Conservation (phyloP, 1,140 invertebrate species). For the Anoplolepis gracilipes region DNA sequence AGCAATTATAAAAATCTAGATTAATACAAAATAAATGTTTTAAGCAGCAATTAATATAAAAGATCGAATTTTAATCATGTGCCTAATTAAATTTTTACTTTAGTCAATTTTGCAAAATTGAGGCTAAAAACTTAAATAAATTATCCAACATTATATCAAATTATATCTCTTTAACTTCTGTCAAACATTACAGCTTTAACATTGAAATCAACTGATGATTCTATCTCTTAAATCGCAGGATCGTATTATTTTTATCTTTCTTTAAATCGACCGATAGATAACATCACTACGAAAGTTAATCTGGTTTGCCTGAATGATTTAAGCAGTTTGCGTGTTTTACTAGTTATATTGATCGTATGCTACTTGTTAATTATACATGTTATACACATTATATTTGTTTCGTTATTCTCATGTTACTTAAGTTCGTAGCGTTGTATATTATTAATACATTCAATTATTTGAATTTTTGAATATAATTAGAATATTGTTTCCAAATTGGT, state of each 20-base stretch:
- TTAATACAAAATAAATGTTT: too few relatives aligned
- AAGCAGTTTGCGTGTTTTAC: conserved; percentile 56
- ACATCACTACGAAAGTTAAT: conserved; percentile 6
- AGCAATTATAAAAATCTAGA: too few relatives aligned
- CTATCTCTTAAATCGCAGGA: not conserved
- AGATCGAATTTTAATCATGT: too few relatives aligned
- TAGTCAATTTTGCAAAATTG: too few relatives aligned
- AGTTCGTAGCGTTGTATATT: not conserved
- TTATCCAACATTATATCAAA: too few relatives aligned
- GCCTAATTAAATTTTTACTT: too few relatives aligned
- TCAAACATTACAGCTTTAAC: too few relatives aligned
- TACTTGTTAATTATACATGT: conserved; percentile 12
- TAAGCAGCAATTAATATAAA: too few relatives aligned
- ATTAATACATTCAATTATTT: not conserved
- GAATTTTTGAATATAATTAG: not conserved
- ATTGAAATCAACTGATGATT: not conserved
- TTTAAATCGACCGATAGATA: not conserved
- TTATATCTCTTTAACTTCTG: too few relatives aligned
- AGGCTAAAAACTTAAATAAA: too few relatives aligned
- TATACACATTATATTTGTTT: conserved; percentile 12
- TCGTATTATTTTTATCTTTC: not conserved
- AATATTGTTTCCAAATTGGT: too few relatives aligned
- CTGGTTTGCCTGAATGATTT: conserved; percentile 49
- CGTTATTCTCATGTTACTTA: conserved; percentile 18
- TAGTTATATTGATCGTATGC: not conserved